Conservation (phyloP, 1,140 invertebrate genomes). For the Rhagoletis zephyria region DNA sequence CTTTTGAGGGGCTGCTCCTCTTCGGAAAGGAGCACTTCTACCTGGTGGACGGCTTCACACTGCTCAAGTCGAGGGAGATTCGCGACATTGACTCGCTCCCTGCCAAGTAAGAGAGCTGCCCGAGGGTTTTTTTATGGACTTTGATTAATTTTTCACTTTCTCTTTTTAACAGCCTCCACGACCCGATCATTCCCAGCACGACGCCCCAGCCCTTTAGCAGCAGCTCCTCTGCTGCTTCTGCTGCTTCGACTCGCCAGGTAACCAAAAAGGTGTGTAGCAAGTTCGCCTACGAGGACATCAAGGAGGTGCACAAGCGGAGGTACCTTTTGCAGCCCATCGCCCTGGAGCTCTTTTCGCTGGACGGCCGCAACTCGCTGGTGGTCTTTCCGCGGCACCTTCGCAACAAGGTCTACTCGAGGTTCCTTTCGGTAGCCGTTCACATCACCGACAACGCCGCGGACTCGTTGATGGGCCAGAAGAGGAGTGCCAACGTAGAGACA, state of each 20-base stretch:
- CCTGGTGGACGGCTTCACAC: slow-evolving; percentile 97
- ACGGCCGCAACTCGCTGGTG: slow-evolving; percentile 96
- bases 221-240: too few species aligned
- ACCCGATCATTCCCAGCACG: too few species aligned
- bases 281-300: slow-evolving; percentile 97
- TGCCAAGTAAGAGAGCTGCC: too few species aligned
- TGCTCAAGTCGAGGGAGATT: slow-evolving; percentile 95
- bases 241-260: too few species aligned
- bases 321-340: slow-evolving; percentile 97
- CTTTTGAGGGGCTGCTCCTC: slow-evolving; percentile 93
- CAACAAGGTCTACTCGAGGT: slow-evolving; percentile 78
- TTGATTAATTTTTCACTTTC: too few species aligned
- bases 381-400: slow-evolving; percentile 85
- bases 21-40: slow-evolving; percentile 99
- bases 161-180: too few species aligned
- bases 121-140: too few species aligned
- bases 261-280: too few species aligned
- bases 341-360: slow-evolving; percentile 96
- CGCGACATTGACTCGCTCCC: slow-evolving; percentile 88
- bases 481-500: slow-evolving; percentile 96
- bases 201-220: too few species aligned
- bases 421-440: slow-evolving; percentile 95
- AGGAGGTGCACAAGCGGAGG: slow-evolving; percentile 88
- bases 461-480: slow-evolving; percentile 95
- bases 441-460: slow-evolving; percentile 95